A percentile compares a stretch with the other conserved stretches of the same genome.
Evolutionary conservation across 2,888 invertebrate species (phyloP).

Genomic region (Penaeus monodon): DNA sequence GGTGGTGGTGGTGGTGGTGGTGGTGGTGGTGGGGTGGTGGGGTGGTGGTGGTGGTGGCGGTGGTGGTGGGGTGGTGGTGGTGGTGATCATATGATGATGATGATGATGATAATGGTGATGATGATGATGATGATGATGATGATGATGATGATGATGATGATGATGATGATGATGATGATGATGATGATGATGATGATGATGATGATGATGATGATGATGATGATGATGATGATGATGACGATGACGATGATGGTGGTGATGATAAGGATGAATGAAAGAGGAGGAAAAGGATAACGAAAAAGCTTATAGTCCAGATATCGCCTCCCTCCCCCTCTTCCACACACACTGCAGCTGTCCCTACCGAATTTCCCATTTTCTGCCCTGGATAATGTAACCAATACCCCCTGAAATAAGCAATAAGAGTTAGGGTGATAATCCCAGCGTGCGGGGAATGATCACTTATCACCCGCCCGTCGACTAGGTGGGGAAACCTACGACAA

Average conservation of each 20-base stretch:
- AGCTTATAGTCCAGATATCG: not conserved
- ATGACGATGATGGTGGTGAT: conserved; percentile 1
- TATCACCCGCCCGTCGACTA: too few species aligned
- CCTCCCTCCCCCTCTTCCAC: not conserved
- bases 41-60: not conserved
- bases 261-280: not conserved
- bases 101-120: not conserved
- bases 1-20: not conserved
- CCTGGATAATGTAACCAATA: not conserved
- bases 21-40: not conserved
- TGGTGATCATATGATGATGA: not conserved
- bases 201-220: conserved; percentile 14
- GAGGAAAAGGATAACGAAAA: not conserved
- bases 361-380: not conserved
- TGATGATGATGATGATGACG: not conserved
- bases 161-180: not conserved
- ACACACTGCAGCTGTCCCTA: not conserved
- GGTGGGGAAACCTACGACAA: too few species aligned
- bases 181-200: not conserved
- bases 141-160: not conserved
- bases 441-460: too few species aligned
- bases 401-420: too few species aligned
- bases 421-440: too few species aligned
- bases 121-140: not conserved
- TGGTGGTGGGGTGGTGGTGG: too few species aligned